Evolutionary conservation across 2,113 vertebrate genomes (phyloP).

Genomic region (Sceloporus tristichus): DNA sequence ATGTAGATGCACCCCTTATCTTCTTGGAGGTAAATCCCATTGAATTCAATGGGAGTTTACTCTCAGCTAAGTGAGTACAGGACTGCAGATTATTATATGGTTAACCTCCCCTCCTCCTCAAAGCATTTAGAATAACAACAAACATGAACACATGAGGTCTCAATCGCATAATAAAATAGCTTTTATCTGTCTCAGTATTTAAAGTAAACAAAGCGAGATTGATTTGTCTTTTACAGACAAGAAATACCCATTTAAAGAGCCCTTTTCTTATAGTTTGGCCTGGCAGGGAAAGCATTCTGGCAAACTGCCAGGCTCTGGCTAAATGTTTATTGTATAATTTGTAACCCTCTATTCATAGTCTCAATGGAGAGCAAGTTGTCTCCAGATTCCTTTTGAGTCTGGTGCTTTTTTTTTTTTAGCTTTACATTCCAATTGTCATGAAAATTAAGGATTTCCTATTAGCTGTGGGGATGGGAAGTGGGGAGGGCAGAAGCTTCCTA

Average conservation of each 20-base stretch:
- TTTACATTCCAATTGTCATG: slow-evolving; percentile 82
- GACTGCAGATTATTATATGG: background rate
- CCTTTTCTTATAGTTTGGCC: background rate
- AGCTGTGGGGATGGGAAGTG: slow-evolving; percentile 33
- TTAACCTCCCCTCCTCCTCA: background rate
- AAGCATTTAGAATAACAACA: background rate
- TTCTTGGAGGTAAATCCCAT: background rate
- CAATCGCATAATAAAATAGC: background rate
- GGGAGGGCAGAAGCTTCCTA: slow-evolving; percentile 24
- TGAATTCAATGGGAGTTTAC: background rate
- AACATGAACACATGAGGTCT: background rate
- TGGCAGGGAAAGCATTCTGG: slow-evolving; percentile 36
- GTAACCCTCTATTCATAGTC: slow-evolving; percentile 78
- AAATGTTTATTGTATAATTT: slow-evolving; percentile 84
- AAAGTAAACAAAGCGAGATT: background rate
- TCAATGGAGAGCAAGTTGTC: slow-evolving; percentile 69
- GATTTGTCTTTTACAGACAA: slow-evolving; percentile 16
- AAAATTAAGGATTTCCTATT: slow-evolving; percentile 80
- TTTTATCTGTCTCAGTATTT: slow-evolving; percentile 17
- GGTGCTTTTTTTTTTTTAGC: slow-evolving; percentile 42
- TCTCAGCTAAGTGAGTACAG: background rate
- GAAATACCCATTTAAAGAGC: slow-evolving; percentile 1
- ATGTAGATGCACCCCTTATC: too few relatives aligned
- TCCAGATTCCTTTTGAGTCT: slow-evolving; percentile 73
- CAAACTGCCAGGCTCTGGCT: slow-evolving; percentile 70